Evolutionary conservation across 2,888 invertebrate genomes (phyloP).

Genomic region (Chymomyza amoena): DNA sequence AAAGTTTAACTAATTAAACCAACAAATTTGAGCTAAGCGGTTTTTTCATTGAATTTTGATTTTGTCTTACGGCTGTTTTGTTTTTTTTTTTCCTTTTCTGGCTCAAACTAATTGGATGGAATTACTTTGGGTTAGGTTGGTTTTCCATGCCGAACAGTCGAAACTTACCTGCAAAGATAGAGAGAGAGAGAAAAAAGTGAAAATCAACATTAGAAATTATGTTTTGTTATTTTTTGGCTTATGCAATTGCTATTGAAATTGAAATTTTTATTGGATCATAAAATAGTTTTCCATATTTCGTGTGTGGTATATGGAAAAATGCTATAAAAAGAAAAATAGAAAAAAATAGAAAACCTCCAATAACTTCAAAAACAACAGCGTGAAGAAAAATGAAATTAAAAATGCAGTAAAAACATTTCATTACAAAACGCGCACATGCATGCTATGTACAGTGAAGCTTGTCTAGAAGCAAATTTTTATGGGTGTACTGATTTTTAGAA

Average conservation of each 20-base stretch:
- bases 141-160: background rate
- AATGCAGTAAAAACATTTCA: slow-evolving; percentile 43
- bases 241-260: slow-evolving; percentile 35
- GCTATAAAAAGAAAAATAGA: slow-evolving; percentile 21
- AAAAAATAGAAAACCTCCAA: slow-evolving; percentile 8
- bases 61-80: slow-evolving; percentile 1
- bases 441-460: slow-evolving; percentile 26
- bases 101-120: slow-evolving; percentile 59
- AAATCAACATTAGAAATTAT: slow-evolving; percentile 23
- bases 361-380: slow-evolving; percentile 9
- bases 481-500: too few species aligned
- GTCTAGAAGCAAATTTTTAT: background rate
- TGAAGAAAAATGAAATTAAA: slow-evolving; percentile 39
- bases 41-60: slow-evolving; percentile 26
- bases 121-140: slow-evolving; percentile 17
- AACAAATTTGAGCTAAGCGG: slow-evolving; percentile 6
- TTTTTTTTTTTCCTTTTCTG: background rate
- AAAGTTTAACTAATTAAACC: slow-evolving; percentile 43
- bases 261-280: slow-evolving; percentile 37
- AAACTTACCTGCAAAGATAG: slow-evolving; percentile 22
- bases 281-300: slow-evolving; percentile 29
- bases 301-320: slow-evolving; percentile 38
- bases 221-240: slow-evolving; percentile 18
- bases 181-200: slow-evolving; percentile 9
- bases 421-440: slow-evolving; percentile 8